Conservation (phyloP, 2,888 invertebrate species). For the Axea sp. region DNA sequence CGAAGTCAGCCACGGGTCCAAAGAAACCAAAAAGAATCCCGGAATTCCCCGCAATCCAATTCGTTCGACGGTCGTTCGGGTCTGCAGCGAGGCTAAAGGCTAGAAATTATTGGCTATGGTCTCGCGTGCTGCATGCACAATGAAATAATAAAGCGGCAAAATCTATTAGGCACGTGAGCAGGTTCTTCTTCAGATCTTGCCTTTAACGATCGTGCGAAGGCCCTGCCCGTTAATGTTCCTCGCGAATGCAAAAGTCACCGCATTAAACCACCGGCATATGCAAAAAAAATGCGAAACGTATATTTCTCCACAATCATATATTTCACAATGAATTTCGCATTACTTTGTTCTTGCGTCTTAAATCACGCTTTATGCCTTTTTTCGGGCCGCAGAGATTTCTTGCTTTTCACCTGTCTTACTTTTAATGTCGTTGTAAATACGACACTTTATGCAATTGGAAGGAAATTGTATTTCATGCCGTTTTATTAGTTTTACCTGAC, state of each 20-base stretch:
- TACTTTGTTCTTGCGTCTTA: conserved; percentile 48
- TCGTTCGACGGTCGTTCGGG: conserved; percentile 64
- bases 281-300: conserved; percentile 51
- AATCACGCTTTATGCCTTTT: conserved; percentile 52
- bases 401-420: conserved; percentile 46
- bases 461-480: conserved; percentile 30
- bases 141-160: conserved; percentile 74
- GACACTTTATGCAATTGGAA: conserved; percentile 43
- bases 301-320: conserved; percentile 47
- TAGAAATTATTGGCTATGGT: conserved; percentile 60
- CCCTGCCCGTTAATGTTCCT: conserved; percentile 48
- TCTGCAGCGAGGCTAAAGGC: conserved; percentile 55
- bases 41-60: conserved; percentile 68
- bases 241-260: conserved; percentile 42
- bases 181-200: conserved; percentile 61
- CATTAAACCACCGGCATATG: conserved; percentile 38
- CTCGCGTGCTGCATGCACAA: conserved; percentile 72
- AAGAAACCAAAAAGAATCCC: conserved; percentile 57
- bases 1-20: background rate
- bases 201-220: conserved; percentile 60
- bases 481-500: too few relatives aligned
- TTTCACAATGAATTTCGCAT: conserved; percentile 37
- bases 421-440: conserved; percentile 52
- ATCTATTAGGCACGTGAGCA: conserved; percentile 72
- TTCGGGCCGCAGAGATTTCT: conserved; percentile 15